phyloP scores from a whole-genome alignment of 2,888 invertebrate genomes.

The Agrilus cyanescens region DNA sequence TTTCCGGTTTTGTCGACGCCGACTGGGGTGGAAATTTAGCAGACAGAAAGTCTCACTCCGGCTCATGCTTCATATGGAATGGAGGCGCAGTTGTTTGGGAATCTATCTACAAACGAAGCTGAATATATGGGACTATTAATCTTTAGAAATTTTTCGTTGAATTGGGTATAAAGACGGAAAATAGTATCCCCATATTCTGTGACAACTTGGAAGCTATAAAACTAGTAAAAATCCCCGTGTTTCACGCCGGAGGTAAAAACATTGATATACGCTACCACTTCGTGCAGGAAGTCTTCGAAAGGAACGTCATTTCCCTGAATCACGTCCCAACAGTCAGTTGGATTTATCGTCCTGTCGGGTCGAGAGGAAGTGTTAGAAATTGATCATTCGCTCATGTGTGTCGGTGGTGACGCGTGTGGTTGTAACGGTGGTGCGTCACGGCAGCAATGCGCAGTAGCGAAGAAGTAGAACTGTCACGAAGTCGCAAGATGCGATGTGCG shows the following conservation, averaged over 20 bases:
- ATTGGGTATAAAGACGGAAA: constrained; percentile 1
- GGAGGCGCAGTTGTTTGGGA: constrained; percentile 3
- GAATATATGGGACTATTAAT: background rate
- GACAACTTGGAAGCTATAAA: constrained; percentile 8
- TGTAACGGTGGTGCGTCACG: no score
- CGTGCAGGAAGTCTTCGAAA: constrained; percentile 3
- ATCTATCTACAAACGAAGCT: background rate
- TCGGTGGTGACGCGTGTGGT: no score
- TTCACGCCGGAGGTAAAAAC: constrained; percentile 9
- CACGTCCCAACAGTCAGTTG: constrained; percentile 1
- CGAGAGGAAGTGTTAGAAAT: no score
- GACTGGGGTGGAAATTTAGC: constrained; percentile 12
- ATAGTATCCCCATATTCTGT: background rate
- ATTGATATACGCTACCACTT: constrained; percentile 9
- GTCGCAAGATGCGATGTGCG: no score
- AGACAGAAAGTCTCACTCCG: constrained; percentile 13
- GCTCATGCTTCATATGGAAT: constrained; percentile 6
- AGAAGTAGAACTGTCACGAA: no score
- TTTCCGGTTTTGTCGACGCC: constrained; percentile 10
- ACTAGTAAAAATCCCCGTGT: constrained; percentile 7
- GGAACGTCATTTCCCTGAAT: background rate
- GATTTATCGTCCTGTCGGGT: no score
- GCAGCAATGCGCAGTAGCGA: no score
- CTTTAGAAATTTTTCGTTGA: constrained; percentile 4
- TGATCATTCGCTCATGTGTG: no score